Percentiles rank a stretch among this genome's conserved stretches.
Conservation (phyloP, 2,113 vertebrate species). For the Zosterops pallidus region DNA sequence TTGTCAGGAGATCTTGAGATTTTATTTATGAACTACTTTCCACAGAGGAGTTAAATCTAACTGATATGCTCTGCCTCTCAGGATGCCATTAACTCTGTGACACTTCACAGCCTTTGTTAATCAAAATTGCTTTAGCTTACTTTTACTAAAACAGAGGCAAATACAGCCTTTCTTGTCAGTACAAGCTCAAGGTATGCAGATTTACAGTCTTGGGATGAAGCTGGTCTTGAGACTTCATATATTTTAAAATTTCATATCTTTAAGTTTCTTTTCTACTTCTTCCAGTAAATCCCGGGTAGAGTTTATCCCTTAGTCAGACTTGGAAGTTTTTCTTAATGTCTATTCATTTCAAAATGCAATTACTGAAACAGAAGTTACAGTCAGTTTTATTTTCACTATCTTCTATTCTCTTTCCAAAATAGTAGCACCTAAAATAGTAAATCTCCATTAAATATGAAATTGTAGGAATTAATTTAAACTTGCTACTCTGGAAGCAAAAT, state of each 20-base stretch:
- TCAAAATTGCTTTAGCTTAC: constrained; percentile 49
- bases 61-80: constrained; percentile 50
- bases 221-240: background rate
- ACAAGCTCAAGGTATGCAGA: background rate
- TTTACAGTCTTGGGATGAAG: background rate
- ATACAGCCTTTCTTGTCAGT: constrained; percentile 8
- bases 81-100: constrained; percentile 52
- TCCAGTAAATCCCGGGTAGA: background rate
- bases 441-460: background rate
- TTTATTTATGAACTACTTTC: constrained; percentile 69
- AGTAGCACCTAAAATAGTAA: background rate
- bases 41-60: constrained; percentile 59
- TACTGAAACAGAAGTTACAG: background rate
- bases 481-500: background rate
- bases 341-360: background rate
- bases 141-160: constrained; percentile 35
- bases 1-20: constrained; percentile 59
- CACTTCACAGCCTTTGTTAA: constrained; percentile 63
- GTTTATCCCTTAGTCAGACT: background rate
- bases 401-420: background rate
- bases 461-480: background rate
- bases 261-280: background rate
- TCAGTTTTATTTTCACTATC: background rate
- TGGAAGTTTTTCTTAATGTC: background rate
- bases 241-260: background rate